Conservation (phyloP, 2,888 invertebrate genomes). For the Lycia hirtaria region DNA sequence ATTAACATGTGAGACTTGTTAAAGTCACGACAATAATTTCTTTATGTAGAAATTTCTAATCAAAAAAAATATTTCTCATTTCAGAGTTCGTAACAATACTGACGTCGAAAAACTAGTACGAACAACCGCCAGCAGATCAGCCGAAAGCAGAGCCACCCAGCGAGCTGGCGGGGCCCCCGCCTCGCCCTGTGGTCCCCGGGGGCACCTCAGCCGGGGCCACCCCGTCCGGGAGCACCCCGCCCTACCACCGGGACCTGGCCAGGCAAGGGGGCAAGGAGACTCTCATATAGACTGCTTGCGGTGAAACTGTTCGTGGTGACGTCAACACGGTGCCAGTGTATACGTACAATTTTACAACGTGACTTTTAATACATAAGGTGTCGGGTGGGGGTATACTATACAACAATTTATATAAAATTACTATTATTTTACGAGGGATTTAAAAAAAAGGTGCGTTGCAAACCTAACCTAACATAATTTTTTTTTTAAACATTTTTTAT, state of each 20-base stretch:
- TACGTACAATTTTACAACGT: constrained; percentile 38
- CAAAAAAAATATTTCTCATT: constrained; percentile 52
- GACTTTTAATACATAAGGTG: constrained; percentile 15
- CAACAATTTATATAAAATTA: background rate
- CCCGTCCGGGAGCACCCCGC: constrained; percentile 14
- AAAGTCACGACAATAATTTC: background rate
- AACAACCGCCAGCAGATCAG: constrained; percentile 43
- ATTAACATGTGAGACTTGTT: background rate
- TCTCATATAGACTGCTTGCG: constrained; percentile 68
- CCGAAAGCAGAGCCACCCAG: constrained; percentile 60
- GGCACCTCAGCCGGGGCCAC: background rate
- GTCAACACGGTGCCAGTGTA: constrained; percentile 32
- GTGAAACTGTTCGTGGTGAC: constrained; percentile 49
- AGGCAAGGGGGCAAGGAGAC: constrained; percentile 77
- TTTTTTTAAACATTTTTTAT: too few relatives aligned
- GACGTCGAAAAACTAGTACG: constrained; percentile 92
- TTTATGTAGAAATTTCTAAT: background rate
- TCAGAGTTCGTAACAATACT: constrained; percentile 94
- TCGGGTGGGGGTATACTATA: constrained; percentile 1
- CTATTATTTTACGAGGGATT: too few relatives aligned
- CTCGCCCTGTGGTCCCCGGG: background rate
- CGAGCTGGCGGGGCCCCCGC: background rate
- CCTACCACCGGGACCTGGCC: constrained; percentile 20
- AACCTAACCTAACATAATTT: too few relatives aligned
- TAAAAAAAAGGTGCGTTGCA: too few relatives aligned